Conservation (phyloP, 2,797 vertebrate genomes). For the Scarus forsteni region DNA sequence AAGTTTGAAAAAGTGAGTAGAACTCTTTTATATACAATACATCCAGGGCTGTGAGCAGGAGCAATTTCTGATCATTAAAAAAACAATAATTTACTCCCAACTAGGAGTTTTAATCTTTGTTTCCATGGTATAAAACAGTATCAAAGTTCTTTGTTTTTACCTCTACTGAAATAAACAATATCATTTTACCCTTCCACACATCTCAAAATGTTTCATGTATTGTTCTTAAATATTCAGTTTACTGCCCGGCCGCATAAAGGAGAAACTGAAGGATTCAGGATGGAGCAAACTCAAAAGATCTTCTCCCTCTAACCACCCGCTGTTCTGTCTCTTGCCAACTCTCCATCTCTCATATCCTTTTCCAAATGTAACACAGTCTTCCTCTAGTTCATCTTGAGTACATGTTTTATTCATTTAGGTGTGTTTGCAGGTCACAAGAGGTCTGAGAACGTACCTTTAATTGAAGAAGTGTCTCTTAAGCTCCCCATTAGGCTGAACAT, state of each 20-base stretch:
- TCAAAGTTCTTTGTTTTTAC: too few species aligned
- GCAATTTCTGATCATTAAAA: too few species aligned
- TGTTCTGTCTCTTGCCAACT: conserved; percentile 9
- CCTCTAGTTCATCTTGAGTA: conserved; percentile 13
- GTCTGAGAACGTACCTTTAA: conserved; percentile 20
- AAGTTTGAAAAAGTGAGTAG: too few species aligned
- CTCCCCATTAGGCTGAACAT: conserved; percentile 10
- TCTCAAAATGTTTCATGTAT: too few species aligned
- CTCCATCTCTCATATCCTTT: conserved; percentile 6
- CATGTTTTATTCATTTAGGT: conserved; percentile 12
- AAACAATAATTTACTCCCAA: too few species aligned
- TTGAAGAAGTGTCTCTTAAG: conserved; percentile 18
- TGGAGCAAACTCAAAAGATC: conserved; percentile 33
- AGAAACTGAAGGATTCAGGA: conserved; percentile 32
- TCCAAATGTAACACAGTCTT: conserved; percentile 1
- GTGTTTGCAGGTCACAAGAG: conserved; percentile 19
- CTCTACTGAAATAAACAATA: too few species aligned
- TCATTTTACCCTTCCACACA: too few species aligned
- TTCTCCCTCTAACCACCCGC: conserved; percentile 32
- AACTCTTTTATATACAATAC: too few species aligned
- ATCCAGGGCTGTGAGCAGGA: too few species aligned
- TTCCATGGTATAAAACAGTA: too few species aligned
- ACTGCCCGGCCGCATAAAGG: neutral
- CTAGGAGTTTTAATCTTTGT: too few species aligned
- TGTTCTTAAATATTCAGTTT: too few species aligned